These are phyloP conservation scores for Stomatorhinus walkeri DNA, from an alignment of 2,797 vertebrate species.

Conservation along the genomic window DNA sequence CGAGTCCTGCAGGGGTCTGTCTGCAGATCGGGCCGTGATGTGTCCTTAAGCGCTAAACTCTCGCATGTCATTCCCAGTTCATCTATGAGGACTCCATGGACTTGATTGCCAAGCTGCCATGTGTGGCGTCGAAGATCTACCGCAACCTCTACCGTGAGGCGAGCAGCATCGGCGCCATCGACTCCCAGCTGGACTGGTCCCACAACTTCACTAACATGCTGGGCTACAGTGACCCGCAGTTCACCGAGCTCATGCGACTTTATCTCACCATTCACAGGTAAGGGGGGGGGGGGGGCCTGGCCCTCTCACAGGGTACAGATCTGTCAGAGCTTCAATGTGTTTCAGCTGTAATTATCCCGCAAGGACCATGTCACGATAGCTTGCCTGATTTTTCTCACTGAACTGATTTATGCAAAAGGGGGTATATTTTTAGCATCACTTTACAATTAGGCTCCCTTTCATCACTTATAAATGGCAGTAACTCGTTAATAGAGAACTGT, in stretches of 20 bases:
- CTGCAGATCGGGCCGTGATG: neutral
- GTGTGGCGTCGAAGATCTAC: slow-evolving; percentile 95
- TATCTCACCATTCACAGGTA: slow-evolving; percentile 99
- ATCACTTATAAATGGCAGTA: neutral
- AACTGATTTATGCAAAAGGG: neutral
- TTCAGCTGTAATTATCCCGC: neutral
- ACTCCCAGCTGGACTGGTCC: slow-evolving; percentile 92
- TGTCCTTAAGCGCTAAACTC: neutral
- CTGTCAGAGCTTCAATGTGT: neutral
- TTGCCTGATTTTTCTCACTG: neutral
- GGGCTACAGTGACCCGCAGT: slow-evolving; percentile 83
- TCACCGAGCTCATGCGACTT: slow-evolving; percentile 93
- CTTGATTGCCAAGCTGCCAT: slow-evolving; percentile 92
- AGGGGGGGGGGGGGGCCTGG: neutral
- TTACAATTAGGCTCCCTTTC: neutral
- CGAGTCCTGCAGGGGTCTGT: neutral
- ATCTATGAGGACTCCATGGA: slow-evolving; percentile 96
- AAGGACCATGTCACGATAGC: neutral
- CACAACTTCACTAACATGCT: slow-evolving; percentile 98
- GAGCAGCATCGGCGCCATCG: slow-evolving; percentile 93
- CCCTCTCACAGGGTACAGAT: neutral
- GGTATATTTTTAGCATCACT: neutral
- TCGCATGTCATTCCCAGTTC: slow-evolving; percentile 53
- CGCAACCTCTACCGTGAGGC: slow-evolving; percentile 92
- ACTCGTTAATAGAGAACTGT: neutral